These are phyloP conservation scores for Tridacna crocea DNA, from an alignment of 2,888 invertebrate genomes.

Conservation along the genomic window DNA sequence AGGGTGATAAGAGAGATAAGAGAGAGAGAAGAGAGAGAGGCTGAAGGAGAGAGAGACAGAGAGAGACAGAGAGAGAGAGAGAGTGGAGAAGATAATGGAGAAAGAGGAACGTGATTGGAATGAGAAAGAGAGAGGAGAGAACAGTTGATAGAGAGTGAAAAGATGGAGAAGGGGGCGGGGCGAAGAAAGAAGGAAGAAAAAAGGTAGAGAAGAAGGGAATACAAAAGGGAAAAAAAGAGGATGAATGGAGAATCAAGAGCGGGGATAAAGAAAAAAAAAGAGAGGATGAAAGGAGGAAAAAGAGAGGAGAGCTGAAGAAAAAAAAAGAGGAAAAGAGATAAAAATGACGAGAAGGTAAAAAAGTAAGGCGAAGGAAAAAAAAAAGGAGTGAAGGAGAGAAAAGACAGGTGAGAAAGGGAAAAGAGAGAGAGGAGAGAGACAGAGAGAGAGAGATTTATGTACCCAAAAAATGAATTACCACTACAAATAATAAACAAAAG, in stretches of 20 bases:
- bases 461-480: no score
- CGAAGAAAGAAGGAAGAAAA: not conserved
- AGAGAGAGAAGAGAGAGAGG: no score
- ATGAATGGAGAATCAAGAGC: no score
- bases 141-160: not conserved
- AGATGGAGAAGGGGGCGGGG: not conserved
- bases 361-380: no score
- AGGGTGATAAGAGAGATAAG: no score
- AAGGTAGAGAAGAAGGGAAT: constrained; percentile 2
- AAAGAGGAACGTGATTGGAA: constrained; percentile 5
- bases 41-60: constrained; percentile 11
- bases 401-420: not conserved
- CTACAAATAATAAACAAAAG: no score
- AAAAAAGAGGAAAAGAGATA: constrained; percentile 16
- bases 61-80: constrained; percentile 19
- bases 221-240: not conserved
- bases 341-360: constrained; percentile 22
- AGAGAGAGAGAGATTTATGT: not conserved
- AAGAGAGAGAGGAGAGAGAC: not conserved
- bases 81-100: not conserved
- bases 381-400: not conserved
- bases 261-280: constrained; percentile 3
- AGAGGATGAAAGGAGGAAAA: not conserved
- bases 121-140: constrained; percentile 3
- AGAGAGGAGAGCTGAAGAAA: constrained; percentile 23